Base-by-base conservation (phyloP, 2,113 vertebrate species). In the Siphamia tubifer region DNA sequence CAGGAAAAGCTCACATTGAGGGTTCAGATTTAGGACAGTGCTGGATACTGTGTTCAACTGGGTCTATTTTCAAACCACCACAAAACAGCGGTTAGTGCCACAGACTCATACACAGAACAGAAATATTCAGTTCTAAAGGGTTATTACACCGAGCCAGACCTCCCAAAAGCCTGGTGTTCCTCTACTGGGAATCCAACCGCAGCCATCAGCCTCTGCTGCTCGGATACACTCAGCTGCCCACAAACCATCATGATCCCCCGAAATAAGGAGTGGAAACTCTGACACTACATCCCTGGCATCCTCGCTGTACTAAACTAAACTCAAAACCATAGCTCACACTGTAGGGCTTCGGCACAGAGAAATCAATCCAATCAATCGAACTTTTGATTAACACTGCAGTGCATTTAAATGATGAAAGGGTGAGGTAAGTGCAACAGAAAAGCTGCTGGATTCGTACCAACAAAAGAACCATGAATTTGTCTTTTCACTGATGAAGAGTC, bases 331-430 rank as follows among this genome's bases (percentile, higher is more conserved):
- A 17, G 62, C 54, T 54, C 48, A 8, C 17, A 3, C 60, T 27
- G 39, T 68, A 62, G 69, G 44, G 76, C 63, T 25, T n/a, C 6
- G 17, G 39, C 58, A 6, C 8, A 0, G 40, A n/a, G 13, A 3
- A 19, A 64, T 83, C 72, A 2, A 82, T 82, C 36, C 19, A 56
- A 84, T 84, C 74, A 71, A 77, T 79, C 11, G 5, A 56, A 78
- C 53, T 53, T 81, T 74, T 82, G 81, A 86, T 88, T 67, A 84
- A 68, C 70, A 47, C 55, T 54, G 68, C 52, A 19, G 64, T 28
- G 47, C 57, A 61, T 78, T 80, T 49, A 70, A 63, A 73, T 69
- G 66, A 85, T 85, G 67, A 80, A 75, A 62, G 58, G 43, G 55
- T 7, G 42, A 45, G 34, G 20, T 34, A 42, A 61, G 62, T 54